Evolutionary conservation across 2,797 vertebrate species (phyloP).

Genomic region (Aplochiton taeniatus): DNA sequence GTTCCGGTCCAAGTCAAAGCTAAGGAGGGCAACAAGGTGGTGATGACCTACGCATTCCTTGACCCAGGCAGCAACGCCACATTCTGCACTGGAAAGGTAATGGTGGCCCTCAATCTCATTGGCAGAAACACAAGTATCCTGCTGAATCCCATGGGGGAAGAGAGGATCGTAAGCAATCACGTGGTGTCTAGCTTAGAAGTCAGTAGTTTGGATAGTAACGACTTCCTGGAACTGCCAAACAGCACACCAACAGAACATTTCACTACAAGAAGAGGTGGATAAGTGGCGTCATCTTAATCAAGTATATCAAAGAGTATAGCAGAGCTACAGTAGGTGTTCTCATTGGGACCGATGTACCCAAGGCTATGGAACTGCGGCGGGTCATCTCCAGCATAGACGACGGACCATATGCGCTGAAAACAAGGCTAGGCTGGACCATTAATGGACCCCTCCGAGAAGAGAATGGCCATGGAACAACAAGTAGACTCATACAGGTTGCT

Average conservation of each 20-base stretch:
- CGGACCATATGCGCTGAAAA: too few relatives aligned
- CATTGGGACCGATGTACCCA: too few relatives aligned
- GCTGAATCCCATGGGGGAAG: slow-evolving; percentile 19
- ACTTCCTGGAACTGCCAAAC: neutral
- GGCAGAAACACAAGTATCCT: slow-evolving; percentile 9
- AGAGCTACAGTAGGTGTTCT: slow-evolving; percentile 1
- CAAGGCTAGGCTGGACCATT: too few relatives aligned
- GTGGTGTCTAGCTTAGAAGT: slow-evolving; percentile 13
- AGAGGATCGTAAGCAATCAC: neutral
- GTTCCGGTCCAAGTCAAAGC: slow-evolving; percentile 25
- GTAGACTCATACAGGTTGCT: too few relatives aligned
- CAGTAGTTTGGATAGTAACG: neutral
- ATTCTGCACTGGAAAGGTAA: slow-evolving; percentile 4
- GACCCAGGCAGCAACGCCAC: too few relatives aligned
- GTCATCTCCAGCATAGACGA: too few relatives aligned
- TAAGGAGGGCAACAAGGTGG: slow-evolving; percentile 9
- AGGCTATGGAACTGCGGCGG: too few relatives aligned
- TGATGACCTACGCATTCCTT: too few relatives aligned
- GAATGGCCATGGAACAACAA: too few relatives aligned
- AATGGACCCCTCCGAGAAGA: too few relatives aligned
- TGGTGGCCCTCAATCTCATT: slow-evolving; percentile 13
- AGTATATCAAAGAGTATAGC: neutral
- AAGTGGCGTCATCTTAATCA: too few relatives aligned
- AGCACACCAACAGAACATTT: neutral
- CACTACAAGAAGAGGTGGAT: neutral